Conservation (phyloP, 2,888 invertebrate genomes). For the Plutella xylostella region DNA sequence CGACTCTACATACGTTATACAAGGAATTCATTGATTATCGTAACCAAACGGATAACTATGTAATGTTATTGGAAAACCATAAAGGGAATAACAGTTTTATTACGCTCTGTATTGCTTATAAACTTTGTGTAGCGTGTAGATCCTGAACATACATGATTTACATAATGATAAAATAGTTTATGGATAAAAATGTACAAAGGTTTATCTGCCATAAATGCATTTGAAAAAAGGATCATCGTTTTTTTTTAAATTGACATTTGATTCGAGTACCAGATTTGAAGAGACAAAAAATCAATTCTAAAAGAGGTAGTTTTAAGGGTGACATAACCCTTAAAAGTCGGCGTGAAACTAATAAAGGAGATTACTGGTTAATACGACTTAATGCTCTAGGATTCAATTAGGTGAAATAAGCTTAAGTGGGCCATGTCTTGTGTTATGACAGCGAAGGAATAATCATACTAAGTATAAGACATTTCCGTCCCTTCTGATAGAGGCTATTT, state of each 20-base stretch:
- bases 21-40: constrained; percentile 13
- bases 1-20: constrained; percentile 24
- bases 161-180: no score
- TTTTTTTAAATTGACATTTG: background rate
- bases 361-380: constrained; percentile 57
- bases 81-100: no score
- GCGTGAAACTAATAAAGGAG: constrained; percentile 61
- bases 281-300: constrained; percentile 40
- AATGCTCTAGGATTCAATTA: constrained; percentile 68
- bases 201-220: no score
- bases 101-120: no score
- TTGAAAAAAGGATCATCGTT: background rate
- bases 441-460: constrained; percentile 55
- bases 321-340: constrained; percentile 44
- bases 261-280: background rate
- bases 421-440: constrained; percentile 65
- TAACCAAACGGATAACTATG: background rate
- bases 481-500: background rate
- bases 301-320: constrained; percentile 39
- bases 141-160: no score
- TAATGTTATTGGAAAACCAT: constrained; percentile 13
- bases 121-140: no score
- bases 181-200: no score
- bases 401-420: constrained; percentile 67
- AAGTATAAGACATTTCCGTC: constrained; percentile 25